Percentiles rank a stretch among this genome's conserved stretches.
Conservation (phyloP, 2,113 vertebrate species). For the Chaenogobius annularis region DNA sequence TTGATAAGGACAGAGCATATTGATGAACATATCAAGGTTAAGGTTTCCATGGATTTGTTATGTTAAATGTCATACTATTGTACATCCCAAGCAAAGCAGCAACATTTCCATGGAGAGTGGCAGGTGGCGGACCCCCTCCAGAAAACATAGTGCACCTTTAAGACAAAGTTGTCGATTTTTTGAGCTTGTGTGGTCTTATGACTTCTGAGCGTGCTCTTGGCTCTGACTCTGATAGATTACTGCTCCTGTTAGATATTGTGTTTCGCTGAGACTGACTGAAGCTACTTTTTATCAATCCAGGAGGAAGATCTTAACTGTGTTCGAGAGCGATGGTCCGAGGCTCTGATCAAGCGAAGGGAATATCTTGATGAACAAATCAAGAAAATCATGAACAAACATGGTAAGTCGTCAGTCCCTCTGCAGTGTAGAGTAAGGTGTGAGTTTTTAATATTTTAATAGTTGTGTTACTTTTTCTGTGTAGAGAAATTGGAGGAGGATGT, state of each 20-base stretch:
- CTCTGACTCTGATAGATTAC: not conserved
- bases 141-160: no score
- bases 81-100: no score
- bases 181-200: not conserved
- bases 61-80: no score
- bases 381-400: conserved; percentile 94
- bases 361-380: conserved; percentile 98
- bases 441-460: not conserved
- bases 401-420: conserved; percentile 56
- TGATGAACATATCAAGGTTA: no score
- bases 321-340: conserved; percentile 93
- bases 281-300: conserved; percentile 66
- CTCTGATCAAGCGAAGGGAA: conserved; percentile 91
- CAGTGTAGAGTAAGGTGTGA: not conserved
- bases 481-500: conserved; percentile 92
- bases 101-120: no score
- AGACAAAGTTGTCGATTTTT: not conserved
- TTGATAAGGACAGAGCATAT: no score
- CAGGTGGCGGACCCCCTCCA: no score
- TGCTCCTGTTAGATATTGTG: conserved; percentile 2
- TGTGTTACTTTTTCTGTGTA: conserved; percentile 43
- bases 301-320: conserved; percentile 97
- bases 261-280: conserved; percentile 19
- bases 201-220: conserved; percentile 8
- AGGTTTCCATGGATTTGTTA: not conserved